These are phyloP conservation scores for Noctua pronuba DNA, from an alignment of 2,888 invertebrate genomes.

Conservation along the genomic window DNA sequence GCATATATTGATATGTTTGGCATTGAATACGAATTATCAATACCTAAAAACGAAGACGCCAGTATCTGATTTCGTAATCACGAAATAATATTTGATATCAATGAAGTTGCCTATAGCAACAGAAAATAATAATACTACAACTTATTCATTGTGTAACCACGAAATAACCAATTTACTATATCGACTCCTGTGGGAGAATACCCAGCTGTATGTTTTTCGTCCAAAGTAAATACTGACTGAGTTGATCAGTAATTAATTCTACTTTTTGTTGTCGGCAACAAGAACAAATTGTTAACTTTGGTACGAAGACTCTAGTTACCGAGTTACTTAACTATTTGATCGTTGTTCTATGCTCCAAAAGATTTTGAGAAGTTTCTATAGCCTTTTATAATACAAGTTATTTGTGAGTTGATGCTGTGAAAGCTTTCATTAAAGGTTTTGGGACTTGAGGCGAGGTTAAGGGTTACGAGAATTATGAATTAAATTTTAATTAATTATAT, in stretches of 20 bases:
- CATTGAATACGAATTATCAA: constrained; percentile 20
- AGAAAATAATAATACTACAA: constrained; percentile 30
- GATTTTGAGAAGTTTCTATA: constrained; percentile 46
- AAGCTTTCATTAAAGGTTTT: constrained; percentile 36
- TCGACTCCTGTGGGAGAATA: constrained; percentile 50
- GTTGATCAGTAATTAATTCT: constrained; percentile 63
- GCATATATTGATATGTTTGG: not conserved
- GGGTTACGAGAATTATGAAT: constrained; percentile 34
- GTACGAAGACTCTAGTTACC: constrained; percentile 55
- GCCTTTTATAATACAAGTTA: constrained; percentile 40
- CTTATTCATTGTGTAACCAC: constrained; percentile 53
- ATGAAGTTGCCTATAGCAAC: constrained; percentile 7
- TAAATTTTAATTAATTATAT: constrained; percentile 44
- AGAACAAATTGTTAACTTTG: constrained; percentile 60
- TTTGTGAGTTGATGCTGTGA: constrained; percentile 29
- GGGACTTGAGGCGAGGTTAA: constrained; percentile 29
- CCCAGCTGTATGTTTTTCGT: constrained; percentile 60
- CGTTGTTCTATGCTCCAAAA: constrained; percentile 56
- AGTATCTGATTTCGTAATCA: constrained; percentile 17
- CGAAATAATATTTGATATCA: not conserved
- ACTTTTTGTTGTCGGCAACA: constrained; percentile 63
- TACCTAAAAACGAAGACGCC: not conserved
- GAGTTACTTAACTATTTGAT: constrained; percentile 64
- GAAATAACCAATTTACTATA: constrained; percentile 53
- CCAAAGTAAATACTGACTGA: constrained; percentile 56